Conservation (phyloP, 1,140 invertebrate genomes). For the Aphaenogaster rudis region DNA sequence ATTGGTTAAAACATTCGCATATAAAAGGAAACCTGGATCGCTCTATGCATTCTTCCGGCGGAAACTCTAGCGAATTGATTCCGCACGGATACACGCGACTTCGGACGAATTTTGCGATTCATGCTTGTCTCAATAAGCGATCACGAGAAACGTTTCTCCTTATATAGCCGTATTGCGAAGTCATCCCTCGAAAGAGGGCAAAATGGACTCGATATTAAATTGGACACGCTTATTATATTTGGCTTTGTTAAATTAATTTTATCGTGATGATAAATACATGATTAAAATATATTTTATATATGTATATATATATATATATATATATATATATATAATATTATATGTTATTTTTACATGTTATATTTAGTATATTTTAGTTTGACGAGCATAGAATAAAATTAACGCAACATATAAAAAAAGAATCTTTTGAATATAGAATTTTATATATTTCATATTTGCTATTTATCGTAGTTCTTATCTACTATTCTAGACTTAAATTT, state of each 20-base stretch:
- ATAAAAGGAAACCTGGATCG: conserved; percentile 1
- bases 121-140: conserved; percentile 62
- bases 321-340: neutral
- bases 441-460: neutral
- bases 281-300: neutral
- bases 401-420: neutral
- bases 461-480: neutral
- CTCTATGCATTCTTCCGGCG: conserved; percentile 4
- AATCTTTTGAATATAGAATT: neutral
- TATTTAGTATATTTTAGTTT: neutral
- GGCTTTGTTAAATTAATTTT: conserved; percentile 33
- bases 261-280: neutral
- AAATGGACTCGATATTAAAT: conserved; percentile 45
- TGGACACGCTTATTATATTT: conserved; percentile 36
- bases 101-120: conserved; percentile 48
- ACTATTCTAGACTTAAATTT: neutral
- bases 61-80: conserved; percentile 42
- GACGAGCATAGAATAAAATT: neutral
- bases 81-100: conserved; percentile 44
- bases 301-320: neutral
- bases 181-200: conserved; percentile 23
- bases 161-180: conserved; percentile 34
- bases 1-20: neutral
- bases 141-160: conserved; percentile 29
- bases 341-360: neutral